Conservation (phyloP, 2,888 invertebrate genomes). For the Campaea margaritaria region DNA sequence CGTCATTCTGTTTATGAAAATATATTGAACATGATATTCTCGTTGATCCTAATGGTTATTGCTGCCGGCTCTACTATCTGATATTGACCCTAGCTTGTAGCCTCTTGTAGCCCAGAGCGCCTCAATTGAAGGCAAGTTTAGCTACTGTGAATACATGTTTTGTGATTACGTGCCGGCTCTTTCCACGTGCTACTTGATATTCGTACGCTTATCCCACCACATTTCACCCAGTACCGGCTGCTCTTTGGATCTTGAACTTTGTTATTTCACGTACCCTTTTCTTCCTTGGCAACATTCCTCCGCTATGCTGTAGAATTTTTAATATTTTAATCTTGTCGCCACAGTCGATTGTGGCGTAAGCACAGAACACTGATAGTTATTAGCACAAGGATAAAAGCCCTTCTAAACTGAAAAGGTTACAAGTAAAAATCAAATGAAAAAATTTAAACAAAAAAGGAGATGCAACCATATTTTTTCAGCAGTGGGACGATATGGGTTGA, state of each 20-base stretch:
- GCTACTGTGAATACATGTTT: conserved; percentile 29
- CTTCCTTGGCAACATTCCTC: conserved; percentile 53
- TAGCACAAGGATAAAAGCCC: no score
- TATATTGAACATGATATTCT: no score
- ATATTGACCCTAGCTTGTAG: no score
- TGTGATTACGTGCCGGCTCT: conserved; percentile 34
- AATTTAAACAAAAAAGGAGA: no score
- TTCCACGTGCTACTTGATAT: conserved; percentile 70
- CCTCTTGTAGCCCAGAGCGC: neutral
- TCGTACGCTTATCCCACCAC: conserved; percentile 67
- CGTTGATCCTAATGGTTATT: no score
- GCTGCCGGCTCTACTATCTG: no score
- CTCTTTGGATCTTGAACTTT: conserved; percentile 69
- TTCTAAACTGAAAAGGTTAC: no score
- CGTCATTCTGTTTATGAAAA: no score
- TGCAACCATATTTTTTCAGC: no score
- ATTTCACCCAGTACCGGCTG: conserved; percentile 76
- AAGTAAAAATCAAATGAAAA: no score
- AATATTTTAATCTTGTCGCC: conserved; percentile 44
- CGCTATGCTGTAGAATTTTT: conserved; percentile 53
- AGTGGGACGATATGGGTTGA: no score
- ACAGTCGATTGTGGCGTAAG: neutral
- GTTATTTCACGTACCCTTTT: conserved; percentile 68
- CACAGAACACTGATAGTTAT: no score
- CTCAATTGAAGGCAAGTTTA: conserved; percentile 9